Evolutionary conservation across 2,113 vertebrate species (phyloP), one percentile per base, ranked within the genome.

Genomic region (Hiodon tergisus): DNA sequence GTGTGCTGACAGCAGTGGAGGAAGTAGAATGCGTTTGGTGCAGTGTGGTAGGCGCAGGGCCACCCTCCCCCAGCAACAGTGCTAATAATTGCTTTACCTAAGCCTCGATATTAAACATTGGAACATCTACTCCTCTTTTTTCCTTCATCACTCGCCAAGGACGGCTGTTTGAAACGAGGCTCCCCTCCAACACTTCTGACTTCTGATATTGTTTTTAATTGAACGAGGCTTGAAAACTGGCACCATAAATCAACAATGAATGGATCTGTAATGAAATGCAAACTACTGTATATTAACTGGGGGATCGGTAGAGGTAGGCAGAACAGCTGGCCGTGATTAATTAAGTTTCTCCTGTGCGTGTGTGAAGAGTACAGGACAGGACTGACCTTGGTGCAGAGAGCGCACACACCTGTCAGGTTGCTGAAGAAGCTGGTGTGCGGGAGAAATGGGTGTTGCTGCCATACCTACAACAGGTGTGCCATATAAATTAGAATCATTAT

Each of bases 271-370:
- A 84, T 85, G 78, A 81, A 81, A 73, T 67, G 71, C 68, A 80
- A 81, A 83, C 17, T 76, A 77, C 76, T 78, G 76, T 74, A 78
- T 79, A 57, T 73, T 80, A 85, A 83, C 76, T 57, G 78, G 76
- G 80, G 88, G 82, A 85, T 85, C 78, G 78, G 81, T 82, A 85
- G 80, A 53, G 17, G 55, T 79, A 81, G 88, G 83, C 80, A 83
- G 74, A 88, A 83, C 86, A 88, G 81, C 76, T 86, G 81, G 79
- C 78, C 84, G 0, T 85, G 83, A 88, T 81, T 84, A 82, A 83
- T 83, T n/a, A 76, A 50, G 78, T 73, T 80, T 80, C 72, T 48
- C 63, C 83, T 83, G 73, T 65, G 31, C 78, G 69, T 80, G 7
- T 78, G 83, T 79, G 76, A 63, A 14, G 58, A 1, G 69, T 6